These are phyloP conservation scores for Epinephelus lanceolatus DNA, from an alignment of 2,113 vertebrate species.

Conservation along the genomic window DNA sequence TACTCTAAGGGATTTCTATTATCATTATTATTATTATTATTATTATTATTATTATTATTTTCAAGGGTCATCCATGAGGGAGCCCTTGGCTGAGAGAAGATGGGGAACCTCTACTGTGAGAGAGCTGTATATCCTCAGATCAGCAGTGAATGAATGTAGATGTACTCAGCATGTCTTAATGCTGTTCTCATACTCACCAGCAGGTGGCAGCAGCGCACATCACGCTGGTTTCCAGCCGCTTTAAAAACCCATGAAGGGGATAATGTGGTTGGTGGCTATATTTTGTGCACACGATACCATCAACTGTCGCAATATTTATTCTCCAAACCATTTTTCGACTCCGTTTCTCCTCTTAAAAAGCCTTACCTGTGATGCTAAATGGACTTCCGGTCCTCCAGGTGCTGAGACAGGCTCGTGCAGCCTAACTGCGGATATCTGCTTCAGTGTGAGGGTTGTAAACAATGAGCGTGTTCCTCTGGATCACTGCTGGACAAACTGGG, in stretches of 20 bases:
- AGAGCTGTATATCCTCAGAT: neutral
- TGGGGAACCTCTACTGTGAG: too few relatives aligned
- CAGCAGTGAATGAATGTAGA: neutral
- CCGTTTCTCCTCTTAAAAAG: neutral
- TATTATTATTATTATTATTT: too few relatives aligned
- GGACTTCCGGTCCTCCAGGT: neutral
- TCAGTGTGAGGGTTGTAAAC: constrained; percentile 6
- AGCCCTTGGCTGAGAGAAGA: too few relatives aligned
- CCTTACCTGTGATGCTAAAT: neutral
- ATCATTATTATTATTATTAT: too few relatives aligned
- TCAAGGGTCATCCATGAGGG: too few relatives aligned
- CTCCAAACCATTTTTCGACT: neutral
- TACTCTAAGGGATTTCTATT: too few relatives aligned
- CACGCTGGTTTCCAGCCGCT: neutral
- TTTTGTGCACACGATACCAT: neutral
- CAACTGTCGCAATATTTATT: neutral
- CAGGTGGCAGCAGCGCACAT: constrained; percentile 48
- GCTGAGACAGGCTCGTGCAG: neutral
- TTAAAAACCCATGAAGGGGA: constrained; percentile 9
- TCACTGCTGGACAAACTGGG: neutral
- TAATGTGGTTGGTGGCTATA: neutral
- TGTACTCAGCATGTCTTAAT: neutral
- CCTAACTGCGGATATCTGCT: neutral
- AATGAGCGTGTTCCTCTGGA: constrained; percentile 3
- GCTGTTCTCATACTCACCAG: neutral